Conservation (phyloP, 2,797 vertebrate species). For the Crenichthys baileyi region DNA sequence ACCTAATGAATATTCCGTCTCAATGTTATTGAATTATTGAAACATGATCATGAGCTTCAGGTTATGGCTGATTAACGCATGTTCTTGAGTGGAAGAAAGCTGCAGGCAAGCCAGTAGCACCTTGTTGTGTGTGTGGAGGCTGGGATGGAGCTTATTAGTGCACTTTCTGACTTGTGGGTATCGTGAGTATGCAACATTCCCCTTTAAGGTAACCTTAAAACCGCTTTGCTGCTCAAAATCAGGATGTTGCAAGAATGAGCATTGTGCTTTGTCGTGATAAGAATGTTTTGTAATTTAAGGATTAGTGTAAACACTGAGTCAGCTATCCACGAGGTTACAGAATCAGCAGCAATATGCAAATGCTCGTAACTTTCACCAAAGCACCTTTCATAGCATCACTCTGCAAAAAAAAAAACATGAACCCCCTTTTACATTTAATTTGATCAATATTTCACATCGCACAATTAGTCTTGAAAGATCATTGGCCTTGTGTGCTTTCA, state of each 20-base stretch:
- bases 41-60: slow-evolving; percentile 55
- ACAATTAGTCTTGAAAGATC: not conserved
- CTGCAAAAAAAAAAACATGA: not conserved
- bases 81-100: slow-evolving; percentile 35
- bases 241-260: slow-evolving; percentile 35
- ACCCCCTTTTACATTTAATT: not conserved
- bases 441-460: not conserved
- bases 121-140: slow-evolving; percentile 18
- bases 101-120: slow-evolving; percentile 14
- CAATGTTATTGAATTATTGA: slow-evolving; percentile 49
- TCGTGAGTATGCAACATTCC: slow-evolving; percentile 9
- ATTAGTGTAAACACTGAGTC: slow-evolving; percentile 9
- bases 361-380: not conserved
- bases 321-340: slow-evolving; percentile 21
- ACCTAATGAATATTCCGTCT: slow-evolving; percentile 32
- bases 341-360: slow-evolving; percentile 23
- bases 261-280: slow-evolving; percentile 47
- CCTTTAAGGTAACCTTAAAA: slow-evolving; percentile 14
- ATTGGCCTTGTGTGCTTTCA: not conserved
- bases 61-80: slow-evolving; percentile 42
- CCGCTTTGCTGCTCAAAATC: slow-evolving; percentile 28
- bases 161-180: slow-evolving; percentile 8
- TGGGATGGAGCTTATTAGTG: not conserved
- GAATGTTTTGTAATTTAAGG: slow-evolving; percentile 16
- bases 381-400: not conserved